Evolutionary conservation across 2,113 vertebrate species (phyloP).

Genomic region (Hippocampus mohnikei): DNA sequence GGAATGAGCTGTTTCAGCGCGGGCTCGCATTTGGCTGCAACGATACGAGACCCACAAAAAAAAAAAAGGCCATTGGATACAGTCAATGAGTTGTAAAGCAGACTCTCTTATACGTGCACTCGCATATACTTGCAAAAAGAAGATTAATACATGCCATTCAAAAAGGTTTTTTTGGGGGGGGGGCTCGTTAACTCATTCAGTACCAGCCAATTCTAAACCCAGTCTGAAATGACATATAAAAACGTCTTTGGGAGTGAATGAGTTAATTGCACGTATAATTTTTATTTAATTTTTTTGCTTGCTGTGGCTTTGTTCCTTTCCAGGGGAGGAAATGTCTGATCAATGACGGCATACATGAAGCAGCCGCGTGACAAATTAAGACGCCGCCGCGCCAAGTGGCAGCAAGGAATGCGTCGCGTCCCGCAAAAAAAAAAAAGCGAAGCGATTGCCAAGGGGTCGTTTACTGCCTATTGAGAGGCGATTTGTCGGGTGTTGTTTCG

Average conservation of each 20-base stretch:
- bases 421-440: conserved; percentile 50
- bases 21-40: conserved; percentile 11
- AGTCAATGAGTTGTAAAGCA: background rate
- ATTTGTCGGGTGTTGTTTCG: conserved; percentile 54
- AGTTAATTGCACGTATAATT: conserved; percentile 21
- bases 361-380: conserved; percentile 50
- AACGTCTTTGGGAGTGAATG: no score
- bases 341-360: conserved; percentile 21
- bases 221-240: no score
- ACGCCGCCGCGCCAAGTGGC: conserved; percentile 29
- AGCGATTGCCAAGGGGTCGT: conserved; percentile 54
- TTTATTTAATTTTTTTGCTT: no score
- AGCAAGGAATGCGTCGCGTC: conserved; percentile 51
- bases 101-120: background rate
- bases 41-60: conserved; percentile 14
- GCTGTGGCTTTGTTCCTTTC: conserved; percentile 15
- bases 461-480: conserved; percentile 52
- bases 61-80: conserved; percentile 25
- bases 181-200: no score
- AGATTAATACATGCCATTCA: conserved; percentile 16
- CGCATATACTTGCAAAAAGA: conserved; percentile 6
- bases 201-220: no score
- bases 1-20: conserved; percentile 45
- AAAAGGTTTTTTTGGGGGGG: background rate
- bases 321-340: conserved; percentile 1